A percentile compares a stretch with the other conserved stretches of the same genome.
Conservation (phyloP, 1,140 invertebrate genomes). For the Dinoponera quadriceps region DNA sequence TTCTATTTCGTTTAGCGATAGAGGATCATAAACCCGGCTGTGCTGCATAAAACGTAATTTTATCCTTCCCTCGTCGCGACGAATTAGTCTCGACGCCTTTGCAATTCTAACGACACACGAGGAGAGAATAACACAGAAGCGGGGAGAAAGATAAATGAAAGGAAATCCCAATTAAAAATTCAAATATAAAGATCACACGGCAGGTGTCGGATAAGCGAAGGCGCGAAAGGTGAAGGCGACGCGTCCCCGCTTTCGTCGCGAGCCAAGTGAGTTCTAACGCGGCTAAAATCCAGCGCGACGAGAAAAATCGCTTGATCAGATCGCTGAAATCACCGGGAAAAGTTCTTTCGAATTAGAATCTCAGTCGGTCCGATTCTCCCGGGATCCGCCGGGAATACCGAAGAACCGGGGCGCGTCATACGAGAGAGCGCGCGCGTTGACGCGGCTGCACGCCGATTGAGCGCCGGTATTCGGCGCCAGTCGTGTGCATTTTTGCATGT, state of each 20-base stretch:
- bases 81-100: not conserved
- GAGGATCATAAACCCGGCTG: not conserved
- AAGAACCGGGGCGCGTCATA: conserved; percentile 5
- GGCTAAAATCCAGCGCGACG: not conserved
- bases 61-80: not conserved
- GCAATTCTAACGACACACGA: not conserved
- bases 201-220: not conserved
- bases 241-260: not conserved
- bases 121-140: too few species aligned
- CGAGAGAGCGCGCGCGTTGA: not conserved
- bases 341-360: not conserved
- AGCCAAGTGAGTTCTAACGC: not conserved
- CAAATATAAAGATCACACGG: not conserved
- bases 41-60: conserved; percentile 1
- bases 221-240: not conserved
- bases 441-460: conserved; percentile 10
- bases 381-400: not conserved
- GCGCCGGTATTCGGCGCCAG: not conserved
- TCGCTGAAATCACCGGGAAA: not conserved
- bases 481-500: conserved; percentile 39
- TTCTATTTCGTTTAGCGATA: too few species aligned
- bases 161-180: conserved; percentile 15
- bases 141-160: not conserved
- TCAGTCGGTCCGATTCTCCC: not conserved
- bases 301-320: not conserved